Percentiles rank a stretch among this genome's conserved stretches.
phyloP scores from a whole-genome alignment of 2,888 invertebrate genomes.

The Trichopoda pennipes region DNA sequence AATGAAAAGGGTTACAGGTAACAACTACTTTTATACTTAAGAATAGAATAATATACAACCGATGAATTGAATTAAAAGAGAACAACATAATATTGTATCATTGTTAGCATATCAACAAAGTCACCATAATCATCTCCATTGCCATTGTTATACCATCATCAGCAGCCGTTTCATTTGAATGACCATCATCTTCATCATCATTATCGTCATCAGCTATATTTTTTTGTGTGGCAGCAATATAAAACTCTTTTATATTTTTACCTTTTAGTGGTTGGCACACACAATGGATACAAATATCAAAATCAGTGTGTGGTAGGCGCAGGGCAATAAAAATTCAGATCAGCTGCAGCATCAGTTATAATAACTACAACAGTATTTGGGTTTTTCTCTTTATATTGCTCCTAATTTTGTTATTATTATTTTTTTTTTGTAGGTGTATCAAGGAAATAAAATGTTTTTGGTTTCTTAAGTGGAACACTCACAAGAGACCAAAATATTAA shows the following conservation, averaged over 20 bases:
- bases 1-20: conserved; percentile 57
- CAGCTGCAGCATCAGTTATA: conserved; percentile 47
- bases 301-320: conserved; percentile 63
- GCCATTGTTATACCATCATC: conserved; percentile 69
- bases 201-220: conserved; percentile 19
- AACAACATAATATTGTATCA: conserved; percentile 64
- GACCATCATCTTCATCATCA: conserved; percentile 25
- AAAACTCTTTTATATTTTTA: conserved; percentile 36
- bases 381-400: not conserved
- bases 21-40: conserved; percentile 1
- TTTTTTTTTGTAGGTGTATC: conserved; percentile 55
- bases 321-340: conserved; percentile 67
- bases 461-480: conserved; percentile 7
- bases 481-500: conserved; percentile 22
- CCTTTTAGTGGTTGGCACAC: conserved; percentile 37
- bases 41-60: conserved; percentile 46
- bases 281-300: conserved; percentile 25
- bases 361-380: conserved; percentile 28
- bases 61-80: conserved; percentile 57
- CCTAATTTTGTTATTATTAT: too few species aligned
- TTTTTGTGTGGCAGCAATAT: conserved; percentile 31
- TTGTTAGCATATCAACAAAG: conserved; percentile 69
- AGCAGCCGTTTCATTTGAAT: conserved; percentile 64
- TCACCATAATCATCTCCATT: conserved; percentile 72
- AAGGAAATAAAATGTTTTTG: conserved; percentile 19